Percentiles rank a stretch among this genome's conserved stretches.
phyloP scores from a whole-genome alignment of 2,113 vertebrate genomes.

The Pachyramphus minor region DNA sequence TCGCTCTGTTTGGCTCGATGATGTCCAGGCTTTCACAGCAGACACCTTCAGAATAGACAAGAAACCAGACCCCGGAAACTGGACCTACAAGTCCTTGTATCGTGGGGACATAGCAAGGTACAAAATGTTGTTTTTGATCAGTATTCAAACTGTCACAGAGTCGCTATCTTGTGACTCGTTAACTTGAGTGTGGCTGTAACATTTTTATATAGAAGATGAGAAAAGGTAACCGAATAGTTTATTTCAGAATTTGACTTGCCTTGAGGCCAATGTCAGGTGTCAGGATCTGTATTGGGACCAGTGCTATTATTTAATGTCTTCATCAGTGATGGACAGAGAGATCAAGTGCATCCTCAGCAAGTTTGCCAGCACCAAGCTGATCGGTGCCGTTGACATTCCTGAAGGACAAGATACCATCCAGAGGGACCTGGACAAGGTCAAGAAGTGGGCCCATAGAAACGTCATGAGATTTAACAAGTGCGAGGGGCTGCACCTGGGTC shows the following conservation, averaged over 20 bases:
- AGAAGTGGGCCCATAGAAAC: not conserved
- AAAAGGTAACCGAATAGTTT: not conserved
- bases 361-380: not conserved
- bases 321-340: not conserved
- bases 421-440: not conserved
- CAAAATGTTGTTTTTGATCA: accelerated
- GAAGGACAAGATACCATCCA: not conserved
- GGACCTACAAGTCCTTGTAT: conserved; percentile 95
- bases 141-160: not conserved
- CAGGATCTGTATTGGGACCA: not conserved
- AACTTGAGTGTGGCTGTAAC: not conserved
- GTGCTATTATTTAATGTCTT: not conserved
- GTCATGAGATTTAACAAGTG: not conserved
- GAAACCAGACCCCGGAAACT: conserved; percentile 89
- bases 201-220: not conserved
- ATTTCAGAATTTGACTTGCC: not conserved
- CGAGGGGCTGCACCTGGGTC: not conserved
- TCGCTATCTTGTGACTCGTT: not conserved
- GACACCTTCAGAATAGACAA: conserved; percentile 85
- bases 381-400: not conserved
- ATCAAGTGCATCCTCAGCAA: not conserved
- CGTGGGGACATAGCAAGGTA: conserved; percentile 91
- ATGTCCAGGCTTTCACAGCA: conserved; percentile 69
- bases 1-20: conserved; percentile 85
- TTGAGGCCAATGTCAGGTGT: not conserved